phyloP scores from a whole-genome alignment of 2,888 invertebrate genomes.

The Sipunculus nudus region DNA sequence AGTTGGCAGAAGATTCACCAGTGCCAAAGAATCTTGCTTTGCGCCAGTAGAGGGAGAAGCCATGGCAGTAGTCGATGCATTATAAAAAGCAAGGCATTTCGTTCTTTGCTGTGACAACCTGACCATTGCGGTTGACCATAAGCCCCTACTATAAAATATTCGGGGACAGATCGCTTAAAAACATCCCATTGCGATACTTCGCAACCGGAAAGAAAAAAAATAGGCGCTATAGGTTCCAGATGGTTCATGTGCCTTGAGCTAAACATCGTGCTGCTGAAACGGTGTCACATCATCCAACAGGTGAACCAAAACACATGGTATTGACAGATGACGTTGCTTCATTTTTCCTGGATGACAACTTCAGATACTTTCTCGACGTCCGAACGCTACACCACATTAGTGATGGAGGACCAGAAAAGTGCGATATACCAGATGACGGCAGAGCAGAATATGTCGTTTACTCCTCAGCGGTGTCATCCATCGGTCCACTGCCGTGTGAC shows the following conservation, averaged over 20 bases:
- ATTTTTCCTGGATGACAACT: too few relatives aligned
- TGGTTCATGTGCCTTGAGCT: slow-evolving; percentile 34
- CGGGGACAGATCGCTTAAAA: slow-evolving; percentile 21
- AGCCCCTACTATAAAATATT: slow-evolving; percentile 27
- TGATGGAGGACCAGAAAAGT: too few relatives aligned
- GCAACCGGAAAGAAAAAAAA: slow-evolving; percentile 43
- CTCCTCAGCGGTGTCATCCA: too few relatives aligned
- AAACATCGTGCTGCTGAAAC: slow-evolving; percentile 31
- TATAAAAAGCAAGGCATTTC: slow-evolving; percentile 20
- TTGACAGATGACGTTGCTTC: too few relatives aligned
- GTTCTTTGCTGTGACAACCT: slow-evolving; percentile 25
- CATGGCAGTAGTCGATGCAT: slow-evolving; percentile 15
- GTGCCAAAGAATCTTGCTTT: slow-evolving; percentile 26
- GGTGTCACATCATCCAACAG: slow-evolving; percentile 36
- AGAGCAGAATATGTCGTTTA: too few relatives aligned
- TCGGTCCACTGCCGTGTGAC: too few relatives aligned
- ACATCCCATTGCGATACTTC: slow-evolving; percentile 30
- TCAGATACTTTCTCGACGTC: too few relatives aligned
- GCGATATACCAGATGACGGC: too few relatives aligned
- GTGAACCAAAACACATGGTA: too few relatives aligned
- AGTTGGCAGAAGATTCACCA: slow-evolving; percentile 39
- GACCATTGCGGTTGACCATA: slow-evolving; percentile 27
- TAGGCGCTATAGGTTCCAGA: slow-evolving; percentile 32
- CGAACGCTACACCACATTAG: too few relatives aligned
- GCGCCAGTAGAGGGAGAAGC: slow-evolving; percentile 35